These are phyloP conservation scores for Blastobasis lacticolella DNA, from an alignment of 2,888 invertebrate genomes.

Conservation along the genomic window DNA sequence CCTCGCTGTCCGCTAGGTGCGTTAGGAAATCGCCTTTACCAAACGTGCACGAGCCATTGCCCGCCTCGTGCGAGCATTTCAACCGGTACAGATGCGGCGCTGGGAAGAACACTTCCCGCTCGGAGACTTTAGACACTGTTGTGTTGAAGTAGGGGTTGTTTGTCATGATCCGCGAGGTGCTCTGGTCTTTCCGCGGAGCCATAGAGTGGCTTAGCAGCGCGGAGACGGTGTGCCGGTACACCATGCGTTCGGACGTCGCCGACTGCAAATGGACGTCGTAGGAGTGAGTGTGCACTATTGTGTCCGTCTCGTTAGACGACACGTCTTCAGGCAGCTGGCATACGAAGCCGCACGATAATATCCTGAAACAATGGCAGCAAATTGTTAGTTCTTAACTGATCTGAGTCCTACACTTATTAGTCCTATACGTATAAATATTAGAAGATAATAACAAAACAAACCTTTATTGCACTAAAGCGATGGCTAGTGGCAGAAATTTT, in stretches of 20 bases:
- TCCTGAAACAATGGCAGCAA: constrained; percentile 33
- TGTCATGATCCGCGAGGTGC: constrained; percentile 66
- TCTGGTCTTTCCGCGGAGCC: constrained; percentile 59
- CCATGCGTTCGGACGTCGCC: constrained; percentile 38
- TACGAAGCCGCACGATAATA: constrained; percentile 75
- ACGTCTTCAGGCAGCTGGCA: constrained; percentile 64
- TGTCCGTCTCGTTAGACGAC: constrained; percentile 53
- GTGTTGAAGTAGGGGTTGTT: constrained; percentile 75
- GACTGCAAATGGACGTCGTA: constrained; percentile 73
- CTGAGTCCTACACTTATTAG: too few species aligned
- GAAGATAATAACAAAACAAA: too few species aligned
- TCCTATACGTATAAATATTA: too few species aligned
- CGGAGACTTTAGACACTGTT: constrained; percentile 72
- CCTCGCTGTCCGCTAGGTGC: constrained; percentile 34
- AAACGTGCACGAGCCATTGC: constrained; percentile 51
- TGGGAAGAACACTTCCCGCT: constrained; percentile 76
- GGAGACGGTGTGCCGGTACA: constrained; percentile 59
- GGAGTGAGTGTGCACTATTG: constrained; percentile 61
- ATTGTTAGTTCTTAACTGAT: not conserved
- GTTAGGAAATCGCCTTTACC: constrained; percentile 42
- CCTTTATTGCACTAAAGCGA: too few species aligned
- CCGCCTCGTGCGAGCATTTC: constrained; percentile 42
- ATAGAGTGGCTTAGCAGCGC: constrained; percentile 33
- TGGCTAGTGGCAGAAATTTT: too few species aligned
- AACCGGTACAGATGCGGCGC: constrained; percentile 68